Evolutionary conservation across 2,113 vertebrate species (phyloP).

Genomic region (Pelecanus crispus): DNA sequence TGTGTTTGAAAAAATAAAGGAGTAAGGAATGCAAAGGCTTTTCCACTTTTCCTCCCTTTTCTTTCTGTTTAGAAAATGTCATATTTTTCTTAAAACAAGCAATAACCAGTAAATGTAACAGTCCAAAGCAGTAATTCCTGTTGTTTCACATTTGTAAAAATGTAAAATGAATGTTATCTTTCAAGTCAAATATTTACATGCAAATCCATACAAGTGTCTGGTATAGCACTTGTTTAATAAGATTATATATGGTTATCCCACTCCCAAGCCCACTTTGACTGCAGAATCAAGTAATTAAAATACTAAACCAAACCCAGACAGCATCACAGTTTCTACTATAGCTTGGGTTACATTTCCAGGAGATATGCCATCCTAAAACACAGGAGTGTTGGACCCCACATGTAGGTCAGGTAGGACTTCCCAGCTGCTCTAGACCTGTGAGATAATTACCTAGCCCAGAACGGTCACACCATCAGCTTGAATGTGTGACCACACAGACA

Average conservation of each 20-base stretch:
- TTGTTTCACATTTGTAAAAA: not conserved
- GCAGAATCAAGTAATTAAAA: not conserved
- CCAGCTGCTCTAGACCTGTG: not conserved
- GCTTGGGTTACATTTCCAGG: not conserved
- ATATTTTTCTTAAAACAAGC: not conserved
- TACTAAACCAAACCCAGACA: not conserved
- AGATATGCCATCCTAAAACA: not conserved
- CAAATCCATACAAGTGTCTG: not conserved
- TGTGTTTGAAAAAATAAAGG: not conserved
- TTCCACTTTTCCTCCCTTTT: not conserved
- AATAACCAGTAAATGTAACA: not conserved
- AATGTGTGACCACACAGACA: not conserved
- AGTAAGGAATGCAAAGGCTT: not conserved
- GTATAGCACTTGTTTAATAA: not conserved
- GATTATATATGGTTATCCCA: not conserved
- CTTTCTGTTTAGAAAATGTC: not conserved
- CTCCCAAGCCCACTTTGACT: not conserved
- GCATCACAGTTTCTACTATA: not conserved
- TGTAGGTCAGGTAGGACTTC: not conserved
- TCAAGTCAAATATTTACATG: not conserved
- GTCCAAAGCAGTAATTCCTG: not conserved
- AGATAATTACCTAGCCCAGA: not conserved
- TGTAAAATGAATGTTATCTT: not conserved
- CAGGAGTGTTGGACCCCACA: accelerated
- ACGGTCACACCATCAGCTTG: not conserved